Percentiles rank a stretch among this genome's conserved stretches.
Conservation (phyloP, 2,888 invertebrate species). For the Athalia cordata region DNA sequence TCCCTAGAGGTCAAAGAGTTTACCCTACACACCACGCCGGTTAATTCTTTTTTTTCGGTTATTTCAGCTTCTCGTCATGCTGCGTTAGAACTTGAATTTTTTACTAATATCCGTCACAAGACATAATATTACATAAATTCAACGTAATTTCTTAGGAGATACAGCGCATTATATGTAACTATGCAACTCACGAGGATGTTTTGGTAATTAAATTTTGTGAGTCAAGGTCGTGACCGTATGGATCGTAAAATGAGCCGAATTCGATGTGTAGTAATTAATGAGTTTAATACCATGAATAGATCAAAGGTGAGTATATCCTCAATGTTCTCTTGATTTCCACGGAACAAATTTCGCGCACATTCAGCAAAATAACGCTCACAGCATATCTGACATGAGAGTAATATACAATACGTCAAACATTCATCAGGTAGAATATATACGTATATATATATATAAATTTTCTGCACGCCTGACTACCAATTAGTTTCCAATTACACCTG, state of each 20-base stretch:
- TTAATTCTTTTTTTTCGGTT: constrained; percentile 4
- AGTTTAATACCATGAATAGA: neutral
- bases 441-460: constrained; percentile 14
- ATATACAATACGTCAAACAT: neutral
- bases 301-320: too few species aligned
- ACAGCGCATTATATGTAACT: too few species aligned
- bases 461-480: constrained; percentile 20
- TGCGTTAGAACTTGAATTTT: constrained; percentile 4
- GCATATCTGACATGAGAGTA: neutral
- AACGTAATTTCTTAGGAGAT: too few species aligned
- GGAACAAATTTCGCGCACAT: neutral
- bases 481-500: constrained; percentile 24
- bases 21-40: constrained; percentile 7
- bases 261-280: neutral
- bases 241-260: neutral
- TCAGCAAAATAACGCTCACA: neutral
- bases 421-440: neutral
- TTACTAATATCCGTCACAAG: neutral
- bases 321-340: neutral
- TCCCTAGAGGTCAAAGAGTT: constrained; percentile 11
- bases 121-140: too few species aligned
- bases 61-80: neutral
- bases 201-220: too few species aligned
- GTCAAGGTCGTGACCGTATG: too few species aligned
- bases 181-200: too few species aligned